Conservation (phyloP, 1,140 invertebrate genomes). For the Rhynchophorus ferrugineus region DNA sequence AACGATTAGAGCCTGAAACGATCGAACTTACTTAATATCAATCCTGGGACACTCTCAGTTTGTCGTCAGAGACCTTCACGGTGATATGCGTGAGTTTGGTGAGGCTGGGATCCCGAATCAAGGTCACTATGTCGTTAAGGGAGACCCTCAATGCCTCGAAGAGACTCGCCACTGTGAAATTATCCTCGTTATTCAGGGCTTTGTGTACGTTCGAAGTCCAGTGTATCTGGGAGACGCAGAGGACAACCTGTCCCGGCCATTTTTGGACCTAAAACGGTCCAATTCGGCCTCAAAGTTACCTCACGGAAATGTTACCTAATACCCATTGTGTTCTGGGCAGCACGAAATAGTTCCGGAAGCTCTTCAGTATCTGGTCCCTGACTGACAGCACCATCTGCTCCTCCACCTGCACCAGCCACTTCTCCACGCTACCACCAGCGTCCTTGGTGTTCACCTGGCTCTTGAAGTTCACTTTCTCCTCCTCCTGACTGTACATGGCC, state of each 20-base stretch:
- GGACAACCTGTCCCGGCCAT: constrained; percentile 85
- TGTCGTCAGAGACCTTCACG: constrained; percentile 58
- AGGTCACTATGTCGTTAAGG: constrained; percentile 58
- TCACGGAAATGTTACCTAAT: neutral
- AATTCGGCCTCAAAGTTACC: too few relatives aligned
- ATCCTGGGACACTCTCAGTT: too few relatives aligned
- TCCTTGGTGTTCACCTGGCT: constrained; percentile 67
- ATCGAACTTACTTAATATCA: neutral
- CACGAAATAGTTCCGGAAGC: constrained; percentile 61
- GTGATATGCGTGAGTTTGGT: constrained; percentile 64
- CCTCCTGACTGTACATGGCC: constrained; percentile 79
- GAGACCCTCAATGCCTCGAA: constrained; percentile 31
- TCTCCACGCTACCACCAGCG: constrained; percentile 83
- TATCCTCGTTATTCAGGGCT: constrained; percentile 52
- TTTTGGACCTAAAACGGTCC: constrained; percentile 30
- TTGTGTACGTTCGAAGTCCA: constrained; percentile 79
- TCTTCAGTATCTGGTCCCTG: constrained; percentile 61
- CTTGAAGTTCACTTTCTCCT: constrained; percentile 67
- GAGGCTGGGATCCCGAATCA: constrained; percentile 50
- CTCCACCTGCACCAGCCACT: constrained; percentile 82
- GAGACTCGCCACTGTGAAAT: constrained; percentile 41
- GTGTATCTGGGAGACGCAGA: constrained; percentile 81
- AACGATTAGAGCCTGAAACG: constrained; percentile 63
- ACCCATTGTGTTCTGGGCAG: constrained; percentile 68
- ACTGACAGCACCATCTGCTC: constrained; percentile 73